Evolutionary conservation across 2,113 vertebrate species (phyloP).

Genomic region (Laticauda laticaudata): DNA sequence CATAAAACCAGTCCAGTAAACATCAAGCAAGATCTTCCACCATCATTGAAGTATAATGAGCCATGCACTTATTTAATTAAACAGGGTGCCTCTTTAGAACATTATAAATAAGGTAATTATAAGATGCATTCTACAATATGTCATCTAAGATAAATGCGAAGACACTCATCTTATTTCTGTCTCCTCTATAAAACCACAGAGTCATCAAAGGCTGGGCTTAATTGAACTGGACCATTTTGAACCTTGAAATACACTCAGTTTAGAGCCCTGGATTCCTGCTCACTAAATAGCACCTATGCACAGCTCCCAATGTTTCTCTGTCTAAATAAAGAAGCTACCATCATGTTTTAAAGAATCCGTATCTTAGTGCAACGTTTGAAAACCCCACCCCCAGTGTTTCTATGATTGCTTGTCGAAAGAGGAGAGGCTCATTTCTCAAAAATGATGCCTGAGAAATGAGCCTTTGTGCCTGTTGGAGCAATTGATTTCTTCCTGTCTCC

Average conservation of each 20-base stretch:
- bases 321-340: background rate
- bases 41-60: slow-evolving; percentile 12
- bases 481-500: background rate
- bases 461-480: background rate
- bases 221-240: background rate
- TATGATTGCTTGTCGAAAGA: background rate
- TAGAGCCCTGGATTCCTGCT: background rate
- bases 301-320: background rate
- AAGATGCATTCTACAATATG: background rate
- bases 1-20: background rate
- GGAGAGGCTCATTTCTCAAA: background rate
- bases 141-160: background rate
- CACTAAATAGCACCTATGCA: background rate
- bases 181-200: background rate
- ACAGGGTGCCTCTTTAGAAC: background rate
- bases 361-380: background rate
- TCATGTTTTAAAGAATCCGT: background rate
- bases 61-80: slow-evolving; percentile 31
- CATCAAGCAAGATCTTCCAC: slow-evolving; percentile 1
- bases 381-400: background rate
- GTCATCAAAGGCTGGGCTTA: background rate
- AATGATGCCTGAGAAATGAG: background rate
- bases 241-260: background rate
- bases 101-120: background rate
- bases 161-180: background rate